phyloP scores from a whole-genome alignment of 2,888 invertebrate genomes.

The Pteria penguin region DNA sequence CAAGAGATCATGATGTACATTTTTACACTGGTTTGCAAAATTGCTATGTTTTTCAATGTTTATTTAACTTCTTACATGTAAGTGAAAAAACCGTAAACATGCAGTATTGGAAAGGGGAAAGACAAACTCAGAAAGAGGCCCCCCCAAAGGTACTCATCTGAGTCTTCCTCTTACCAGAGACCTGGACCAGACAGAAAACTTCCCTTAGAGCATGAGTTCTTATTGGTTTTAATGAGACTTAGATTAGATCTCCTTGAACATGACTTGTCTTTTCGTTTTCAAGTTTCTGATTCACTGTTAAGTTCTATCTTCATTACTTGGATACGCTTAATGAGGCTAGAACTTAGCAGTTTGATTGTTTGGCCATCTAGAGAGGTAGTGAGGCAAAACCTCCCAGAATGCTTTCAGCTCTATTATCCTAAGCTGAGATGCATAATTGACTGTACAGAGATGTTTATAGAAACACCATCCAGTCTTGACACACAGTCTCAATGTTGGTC shows the following conservation, averaged over 20 bases:
- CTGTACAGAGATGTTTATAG: constrained; percentile 42
- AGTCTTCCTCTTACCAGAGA: not conserved
- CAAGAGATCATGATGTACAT: constrained; percentile 19
- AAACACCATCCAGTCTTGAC: constrained; percentile 34
- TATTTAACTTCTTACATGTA: constrained; percentile 28
- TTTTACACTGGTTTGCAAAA: constrained; percentile 38
- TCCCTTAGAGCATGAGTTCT: constrained; percentile 26
- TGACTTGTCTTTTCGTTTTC: constrained; percentile 28
- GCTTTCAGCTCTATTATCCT: constrained; percentile 24
- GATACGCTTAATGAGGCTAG: constrained; percentile 25
- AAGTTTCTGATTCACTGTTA: constrained; percentile 15
- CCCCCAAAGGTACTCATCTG: constrained; percentile 13
- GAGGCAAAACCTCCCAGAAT: constrained; percentile 25
- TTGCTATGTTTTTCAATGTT: constrained; percentile 21
- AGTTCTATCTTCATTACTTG: constrained; percentile 35
- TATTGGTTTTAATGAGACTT: constrained; percentile 29
- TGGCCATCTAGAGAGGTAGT: constrained; percentile 35
- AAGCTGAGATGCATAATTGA: constrained; percentile 41
- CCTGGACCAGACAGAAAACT: constrained; percentile 36
- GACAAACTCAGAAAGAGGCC: constrained; percentile 19
- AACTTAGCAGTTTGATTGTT: constrained; percentile 34
- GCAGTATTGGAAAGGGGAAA: constrained; percentile 36
- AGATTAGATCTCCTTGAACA: constrained; percentile 13
- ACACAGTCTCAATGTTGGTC: constrained; percentile 37
- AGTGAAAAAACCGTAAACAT: constrained; percentile 7